Conservation (phyloP, 2,888 invertebrate species). For the Coremacera marginata region DNA sequence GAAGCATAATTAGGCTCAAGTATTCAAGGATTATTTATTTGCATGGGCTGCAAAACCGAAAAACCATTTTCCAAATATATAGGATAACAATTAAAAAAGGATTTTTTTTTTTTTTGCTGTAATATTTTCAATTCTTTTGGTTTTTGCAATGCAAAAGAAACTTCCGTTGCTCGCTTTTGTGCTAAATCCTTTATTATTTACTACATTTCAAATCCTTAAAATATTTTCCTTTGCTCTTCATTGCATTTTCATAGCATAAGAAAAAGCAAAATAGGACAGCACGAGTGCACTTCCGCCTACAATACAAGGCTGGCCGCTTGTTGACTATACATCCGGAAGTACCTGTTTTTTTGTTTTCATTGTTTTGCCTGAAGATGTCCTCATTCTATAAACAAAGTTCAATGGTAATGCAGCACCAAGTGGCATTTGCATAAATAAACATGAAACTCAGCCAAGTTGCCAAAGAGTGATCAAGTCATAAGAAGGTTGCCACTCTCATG, state of each 20-base stretch:
- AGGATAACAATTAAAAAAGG: constrained; percentile 52
- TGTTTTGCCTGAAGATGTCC: constrained; percentile 16
- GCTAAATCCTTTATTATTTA: constrained; percentile 13
- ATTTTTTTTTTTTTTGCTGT: constrained; percentile 30
- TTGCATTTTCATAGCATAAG: constrained; percentile 5
- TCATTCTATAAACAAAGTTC: neutral
- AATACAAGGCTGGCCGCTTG: neutral
- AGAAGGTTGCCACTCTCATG: neutral
- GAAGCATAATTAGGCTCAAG: constrained; percentile 31
- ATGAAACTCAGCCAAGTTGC: neutral
- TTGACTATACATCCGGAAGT: constrained; percentile 12
- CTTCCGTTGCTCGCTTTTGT: constrained; percentile 22
- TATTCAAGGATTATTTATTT: constrained; percentile 27
- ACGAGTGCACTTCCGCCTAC: constrained; percentile 24
- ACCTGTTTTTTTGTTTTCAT: neutral
- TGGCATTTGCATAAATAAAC: constrained; percentile 2
- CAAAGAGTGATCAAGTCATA: neutral
- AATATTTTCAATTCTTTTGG: constrained; percentile 11
- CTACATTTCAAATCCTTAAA: neutral
- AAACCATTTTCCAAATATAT: constrained; percentile 28
- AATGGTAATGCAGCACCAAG: neutral
- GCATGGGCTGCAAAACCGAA: constrained; percentile 15
- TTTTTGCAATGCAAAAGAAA: neutral
- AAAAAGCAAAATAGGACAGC: neutral
- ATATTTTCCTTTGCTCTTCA: neutral